phyloP scores from a whole-genome alignment of 2,797 vertebrate genomes.

The Moxostoma hubbsi region DNA sequence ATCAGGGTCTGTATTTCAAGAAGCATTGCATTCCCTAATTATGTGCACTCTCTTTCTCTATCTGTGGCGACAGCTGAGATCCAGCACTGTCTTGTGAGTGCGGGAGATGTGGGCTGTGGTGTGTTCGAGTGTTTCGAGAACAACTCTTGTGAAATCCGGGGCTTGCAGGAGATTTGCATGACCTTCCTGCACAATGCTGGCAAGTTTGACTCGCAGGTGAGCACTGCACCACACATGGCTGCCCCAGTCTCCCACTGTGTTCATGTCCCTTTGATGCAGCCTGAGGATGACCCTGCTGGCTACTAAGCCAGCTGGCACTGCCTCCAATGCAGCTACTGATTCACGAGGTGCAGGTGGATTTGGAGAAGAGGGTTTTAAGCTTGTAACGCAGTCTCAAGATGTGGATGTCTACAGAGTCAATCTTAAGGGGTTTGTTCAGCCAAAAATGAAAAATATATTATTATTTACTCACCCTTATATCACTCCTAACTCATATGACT shows the following conservation, averaged over 20 bases:
- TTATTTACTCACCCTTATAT: too few species aligned
- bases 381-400: constrained; percentile 64
- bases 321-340: constrained; percentile 67
- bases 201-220: constrained; percentile 99
- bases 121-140: constrained; percentile 99
- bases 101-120: constrained; percentile 96
- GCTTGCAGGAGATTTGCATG: constrained; percentile 98
- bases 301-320: constrained; percentile 66
- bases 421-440: not conserved
- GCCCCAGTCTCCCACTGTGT: constrained; percentile 57
- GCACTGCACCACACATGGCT: not conserved
- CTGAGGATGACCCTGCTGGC: constrained; percentile 57
- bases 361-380: constrained; percentile 51
- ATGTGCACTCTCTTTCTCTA: constrained; percentile 26
- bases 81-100: constrained; percentile 97
- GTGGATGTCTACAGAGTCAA: constrained; percentile 59
- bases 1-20: too few species aligned
- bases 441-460: too few species aligned
- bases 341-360: constrained; percentile 68
- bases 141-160: constrained; percentile 98
- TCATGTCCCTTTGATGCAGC: constrained; percentile 57
- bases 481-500: too few species aligned
- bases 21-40: not conserved
- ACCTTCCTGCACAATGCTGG: constrained; percentile 98
- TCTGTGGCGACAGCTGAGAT: constrained; percentile 88